Evolutionary conservation across 2,797 vertebrate genomes (phyloP).

Genomic region (Siniperca obscura): DNA sequence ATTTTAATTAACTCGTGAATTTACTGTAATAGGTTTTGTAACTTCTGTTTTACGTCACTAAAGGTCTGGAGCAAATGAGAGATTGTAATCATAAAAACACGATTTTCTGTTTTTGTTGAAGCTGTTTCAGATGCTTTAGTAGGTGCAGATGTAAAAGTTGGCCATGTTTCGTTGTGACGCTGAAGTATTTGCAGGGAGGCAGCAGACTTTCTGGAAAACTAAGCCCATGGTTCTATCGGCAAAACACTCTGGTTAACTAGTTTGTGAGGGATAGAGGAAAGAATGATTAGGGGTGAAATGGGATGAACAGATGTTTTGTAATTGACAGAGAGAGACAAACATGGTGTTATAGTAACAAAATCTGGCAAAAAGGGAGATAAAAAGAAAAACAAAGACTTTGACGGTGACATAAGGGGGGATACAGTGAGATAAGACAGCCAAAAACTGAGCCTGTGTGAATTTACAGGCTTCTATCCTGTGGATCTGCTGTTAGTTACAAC

Average conservation of each 20-base stretch:
- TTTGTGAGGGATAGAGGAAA: constrained; percentile 9
- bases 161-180: constrained; percentile 36
- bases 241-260: constrained; percentile 17
- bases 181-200: constrained; percentile 36
- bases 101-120: constrained; percentile 38
- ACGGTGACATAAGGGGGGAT: constrained; percentile 2
- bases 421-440: constrained; percentile 21
- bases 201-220: constrained; percentile 14
- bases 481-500: constrained; percentile 68
- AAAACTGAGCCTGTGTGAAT: constrained; percentile 29
- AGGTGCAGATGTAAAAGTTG: constrained; percentile 54
- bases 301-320: constrained; percentile 11
- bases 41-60: constrained; percentile 41
- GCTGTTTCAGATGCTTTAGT: constrained; percentile 39
- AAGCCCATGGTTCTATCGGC: constrained; percentile 2
- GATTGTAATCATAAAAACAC: constrained; percentile 51
- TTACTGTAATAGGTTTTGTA: constrained; percentile 19
- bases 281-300: background rate
- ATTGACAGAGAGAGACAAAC: constrained; percentile 15
- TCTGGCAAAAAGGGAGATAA: constrained; percentile 7
- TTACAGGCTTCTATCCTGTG: constrained; percentile 38
- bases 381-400: background rate
- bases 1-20: constrained; percentile 24
- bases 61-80: constrained; percentile 48
- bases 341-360: constrained; percentile 2